Conservation (phyloP, 2,113 vertebrate genomes). For the Heterotis niloticus region DNA sequence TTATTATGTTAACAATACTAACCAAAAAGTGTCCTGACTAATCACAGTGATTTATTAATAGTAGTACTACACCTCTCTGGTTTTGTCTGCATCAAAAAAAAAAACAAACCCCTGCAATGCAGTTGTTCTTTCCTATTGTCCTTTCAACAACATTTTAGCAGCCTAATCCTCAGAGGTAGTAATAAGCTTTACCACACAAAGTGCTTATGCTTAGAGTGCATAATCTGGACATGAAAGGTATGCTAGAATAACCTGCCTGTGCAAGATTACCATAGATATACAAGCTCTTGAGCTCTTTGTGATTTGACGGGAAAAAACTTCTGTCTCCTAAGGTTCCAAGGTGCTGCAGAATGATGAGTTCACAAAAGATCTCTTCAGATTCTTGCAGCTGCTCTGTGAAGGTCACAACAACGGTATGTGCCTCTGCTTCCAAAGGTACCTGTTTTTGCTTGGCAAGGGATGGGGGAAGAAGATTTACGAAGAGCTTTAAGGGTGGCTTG, state of each 20-base stretch:
- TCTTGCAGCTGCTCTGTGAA: constrained; percentile 95
- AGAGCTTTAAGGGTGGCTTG: background rate
- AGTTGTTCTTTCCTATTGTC: constrained; percentile 33
- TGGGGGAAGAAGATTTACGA: too few species aligned
- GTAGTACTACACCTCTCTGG: constrained; percentile 40
- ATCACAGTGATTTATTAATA: constrained; percentile 29
- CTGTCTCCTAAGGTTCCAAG: constrained; percentile 85
- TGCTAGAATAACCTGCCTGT: constrained; percentile 43
- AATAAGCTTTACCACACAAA: constrained; percentile 18
- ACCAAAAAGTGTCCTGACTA: constrained; percentile 41
- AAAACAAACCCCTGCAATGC: constrained; percentile 29
- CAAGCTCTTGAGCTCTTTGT: constrained; percentile 39
- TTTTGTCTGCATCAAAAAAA: constrained; percentile 46
- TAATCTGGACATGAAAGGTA: constrained; percentile 33
- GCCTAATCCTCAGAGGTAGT: constrained; percentile 11
- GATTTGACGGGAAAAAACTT: constrained; percentile 38
- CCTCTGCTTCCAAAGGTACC: background rate
- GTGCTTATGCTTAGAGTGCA: constrained; percentile 39
- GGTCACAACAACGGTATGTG: constrained; percentile 93
- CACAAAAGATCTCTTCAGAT: constrained; percentile 93
- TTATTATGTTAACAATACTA: constrained; percentile 49
- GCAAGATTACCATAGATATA: constrained; percentile 17
- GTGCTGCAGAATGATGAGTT: constrained; percentile 97
- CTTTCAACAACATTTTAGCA: constrained; percentile 1
- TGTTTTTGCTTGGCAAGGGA: too few species aligned